Conservation (phyloP, 2,888 invertebrate species). For the Pherbina coryleti region DNA sequence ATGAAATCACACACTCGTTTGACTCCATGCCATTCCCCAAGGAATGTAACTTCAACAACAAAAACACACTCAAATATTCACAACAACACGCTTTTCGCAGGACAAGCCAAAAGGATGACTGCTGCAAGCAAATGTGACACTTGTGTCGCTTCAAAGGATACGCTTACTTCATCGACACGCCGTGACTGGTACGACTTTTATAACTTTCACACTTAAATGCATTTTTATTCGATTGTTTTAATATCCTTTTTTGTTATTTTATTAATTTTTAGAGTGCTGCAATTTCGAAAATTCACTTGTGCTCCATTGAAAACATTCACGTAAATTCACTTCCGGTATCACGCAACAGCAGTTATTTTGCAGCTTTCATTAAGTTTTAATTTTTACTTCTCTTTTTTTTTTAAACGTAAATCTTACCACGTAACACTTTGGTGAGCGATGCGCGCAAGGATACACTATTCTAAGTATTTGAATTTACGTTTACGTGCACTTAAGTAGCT, state of each 20-base stretch:
- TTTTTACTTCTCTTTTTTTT: neutral
- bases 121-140: neutral
- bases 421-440: neutral
- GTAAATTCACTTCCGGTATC: slow-evolving; percentile 2
- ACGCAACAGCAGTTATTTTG: neutral
- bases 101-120: too few species aligned
- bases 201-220: too few species aligned
- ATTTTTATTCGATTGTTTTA: too few species aligned
- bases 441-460: slow-evolving; percentile 3
- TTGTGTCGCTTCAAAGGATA: neutral
- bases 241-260: too few species aligned
- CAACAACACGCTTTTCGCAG: too few species aligned
- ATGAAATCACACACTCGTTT: slow-evolving; percentile 6
- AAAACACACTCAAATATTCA: too few species aligned
- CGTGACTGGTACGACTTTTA: too few species aligned
- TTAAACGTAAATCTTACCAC: neutral
- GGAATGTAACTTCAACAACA: neutral
- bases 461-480: neutral
- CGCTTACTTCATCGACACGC: neutral
- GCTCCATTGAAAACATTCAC: neutral
- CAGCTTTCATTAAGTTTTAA: neutral
- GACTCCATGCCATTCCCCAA: neutral
- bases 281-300: neutral
- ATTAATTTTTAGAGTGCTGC: neutral
- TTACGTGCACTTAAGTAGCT: neutral